A percentile compares a stretch with the other conserved stretches of the same genome.
phyloP scores from a whole-genome alignment of 2,113 vertebrate species.

The Syngnathus typhle region DNA sequence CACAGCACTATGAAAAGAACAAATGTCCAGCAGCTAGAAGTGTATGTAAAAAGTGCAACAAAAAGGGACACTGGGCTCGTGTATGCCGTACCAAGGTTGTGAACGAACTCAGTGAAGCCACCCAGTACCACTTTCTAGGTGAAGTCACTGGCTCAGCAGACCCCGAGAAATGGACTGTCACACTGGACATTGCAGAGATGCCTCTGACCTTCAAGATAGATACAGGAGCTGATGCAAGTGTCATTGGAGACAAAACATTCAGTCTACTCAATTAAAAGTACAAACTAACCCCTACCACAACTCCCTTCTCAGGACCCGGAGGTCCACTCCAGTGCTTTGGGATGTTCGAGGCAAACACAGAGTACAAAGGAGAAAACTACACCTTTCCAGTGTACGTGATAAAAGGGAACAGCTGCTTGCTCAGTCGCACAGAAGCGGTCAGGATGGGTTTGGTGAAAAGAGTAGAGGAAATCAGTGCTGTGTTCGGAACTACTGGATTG shows the following conservation, averaged over 20 bases:
- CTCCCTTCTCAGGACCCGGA: not conserved
- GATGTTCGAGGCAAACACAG: not conserved
- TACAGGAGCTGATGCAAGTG: not conserved
- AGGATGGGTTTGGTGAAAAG: too few relatives aligned
- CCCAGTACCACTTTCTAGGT: not conserved
- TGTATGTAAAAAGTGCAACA: not conserved
- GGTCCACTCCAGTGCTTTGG: not conserved
- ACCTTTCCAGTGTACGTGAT: constrained; percentile 13
- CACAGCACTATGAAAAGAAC: not conserved
- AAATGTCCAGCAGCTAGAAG: not conserved
- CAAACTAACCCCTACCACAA: not conserved
- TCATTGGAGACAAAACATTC: too few relatives aligned
- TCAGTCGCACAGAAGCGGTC: not conserved
- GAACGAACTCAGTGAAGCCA: not conserved
- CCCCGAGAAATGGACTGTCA: not conserved
- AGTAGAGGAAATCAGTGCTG: not conserved
- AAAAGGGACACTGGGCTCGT: not conserved
- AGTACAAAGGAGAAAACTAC: not conserved
- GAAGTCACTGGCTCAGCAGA: not conserved
- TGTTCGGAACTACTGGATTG: constrained; percentile 10
- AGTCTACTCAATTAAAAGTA: too few relatives aligned
- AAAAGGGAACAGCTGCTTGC: not conserved
- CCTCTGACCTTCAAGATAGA: not conserved
- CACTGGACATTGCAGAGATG: not conserved
- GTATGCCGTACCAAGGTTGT: not conserved